phyloP scores from a whole-genome alignment of 2,113 vertebrate species.

The Pterocles orientalis region DNA sequence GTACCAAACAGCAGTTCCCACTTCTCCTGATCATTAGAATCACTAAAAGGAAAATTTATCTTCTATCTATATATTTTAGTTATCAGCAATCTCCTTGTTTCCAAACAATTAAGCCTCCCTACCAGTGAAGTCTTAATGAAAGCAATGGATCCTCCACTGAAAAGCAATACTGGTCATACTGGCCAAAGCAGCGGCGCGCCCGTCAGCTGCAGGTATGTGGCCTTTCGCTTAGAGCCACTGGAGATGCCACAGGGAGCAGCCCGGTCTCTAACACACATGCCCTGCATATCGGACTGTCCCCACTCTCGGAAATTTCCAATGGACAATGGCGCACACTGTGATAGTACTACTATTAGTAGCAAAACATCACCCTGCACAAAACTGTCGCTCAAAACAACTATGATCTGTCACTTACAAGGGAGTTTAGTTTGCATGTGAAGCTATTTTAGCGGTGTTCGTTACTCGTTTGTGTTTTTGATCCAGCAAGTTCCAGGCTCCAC shows the following conservation, averaged over 20 bases:
- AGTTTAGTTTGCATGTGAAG: background rate
- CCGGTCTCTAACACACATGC: background rate
- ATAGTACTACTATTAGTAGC: background rate
- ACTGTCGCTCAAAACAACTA: background rate
- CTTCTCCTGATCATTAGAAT: conserved; percentile 32
- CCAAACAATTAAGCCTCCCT: background rate
- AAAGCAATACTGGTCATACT: background rate
- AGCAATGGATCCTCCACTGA: background rate
- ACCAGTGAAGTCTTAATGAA: background rate
- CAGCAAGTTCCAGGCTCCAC: background rate
- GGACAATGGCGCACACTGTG: background rate
- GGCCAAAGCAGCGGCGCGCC: background rate
- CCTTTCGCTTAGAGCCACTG: background rate
- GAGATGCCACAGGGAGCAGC: background rate
- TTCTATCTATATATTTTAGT: background rate
- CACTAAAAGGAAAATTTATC: background rate
- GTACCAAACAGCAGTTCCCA: conserved; percentile 10
- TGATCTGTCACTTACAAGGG: background rate
- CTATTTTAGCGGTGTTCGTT: background rate
- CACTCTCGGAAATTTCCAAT: background rate
- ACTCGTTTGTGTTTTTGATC: background rate
- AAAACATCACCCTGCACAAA: background rate
- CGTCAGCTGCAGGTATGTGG: background rate
- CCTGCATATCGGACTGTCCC: fast-evolving
- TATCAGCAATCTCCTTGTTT: conserved; percentile 19